Evolutionary conservation across 35 echinoderm and acorn worm genomes (phyloP), one percentile per base, ranked within the genome.

Genomic region (Holothuria glaberrima): DNA sequence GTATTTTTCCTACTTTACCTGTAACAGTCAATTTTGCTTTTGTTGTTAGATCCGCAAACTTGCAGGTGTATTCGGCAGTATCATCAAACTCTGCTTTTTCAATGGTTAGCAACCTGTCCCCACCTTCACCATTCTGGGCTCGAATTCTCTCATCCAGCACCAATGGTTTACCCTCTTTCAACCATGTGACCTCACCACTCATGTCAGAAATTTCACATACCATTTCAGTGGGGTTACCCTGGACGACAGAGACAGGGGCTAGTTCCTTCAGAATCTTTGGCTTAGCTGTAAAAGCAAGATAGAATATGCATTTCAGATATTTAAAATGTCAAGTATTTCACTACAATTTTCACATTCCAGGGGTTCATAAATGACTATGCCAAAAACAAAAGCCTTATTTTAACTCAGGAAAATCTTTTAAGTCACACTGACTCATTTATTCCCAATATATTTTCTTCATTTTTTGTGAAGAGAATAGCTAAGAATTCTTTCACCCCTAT

Each of bases 221-320:
- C 58, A 98, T 26, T 10, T 76, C 87, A 18, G 80, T 84, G 7
- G 88, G 34, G 21, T 61, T 24, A 32, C 90, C 88, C 72, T 94
- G 89, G 26, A 94, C 90, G 3, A 91, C 93, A 18, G 86, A 81
- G 63, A 86, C 68, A 12, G 87, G 86, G 61, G 90, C 59, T 22
- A 98, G 74, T 21, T 92, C 89, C 58, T 92, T 90, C 7, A 94
- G 28, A 58, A 98, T 94, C 69, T 98, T 94, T 29, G 95, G 95
- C 75, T 92, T 92, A 16, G 95, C 92, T 98, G 50, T 10, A 82
- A 70, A 48, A 45, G 30, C 50, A 14, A 54, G 50, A 54, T 54
- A 54, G 3, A 54, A 54, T 54, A 1, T 54, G 13, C 1, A 54
- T 41, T 41, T 41, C 36, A 41, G 36, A 41, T 41, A 41, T 2